phyloP scores from a whole-genome alignment of 2,113 vertebrate genomes.

The Dendrocopos noguchii region DNA sequence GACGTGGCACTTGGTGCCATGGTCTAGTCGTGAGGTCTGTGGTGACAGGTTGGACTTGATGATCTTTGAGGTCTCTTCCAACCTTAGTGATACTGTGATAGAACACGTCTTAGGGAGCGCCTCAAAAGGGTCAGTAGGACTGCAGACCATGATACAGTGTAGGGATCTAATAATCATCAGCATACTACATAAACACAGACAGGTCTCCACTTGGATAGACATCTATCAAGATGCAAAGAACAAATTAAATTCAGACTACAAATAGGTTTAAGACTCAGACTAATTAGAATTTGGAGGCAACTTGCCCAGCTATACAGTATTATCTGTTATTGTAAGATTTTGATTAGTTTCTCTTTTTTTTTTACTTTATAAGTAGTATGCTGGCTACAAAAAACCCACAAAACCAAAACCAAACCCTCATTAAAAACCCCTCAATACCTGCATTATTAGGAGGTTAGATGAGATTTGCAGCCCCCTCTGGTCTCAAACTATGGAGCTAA shows the following conservation, averaged over 20 bases:
- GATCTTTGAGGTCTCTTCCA: too few species aligned
- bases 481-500: neutral
- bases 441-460: neutral
- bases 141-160: neutral
- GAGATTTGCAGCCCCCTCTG: neutral
- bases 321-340: neutral
- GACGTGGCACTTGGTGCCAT: too few species aligned
- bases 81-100: too few species aligned
- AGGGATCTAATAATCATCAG: neutral
- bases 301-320: neutral
- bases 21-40: too few species aligned
- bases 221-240: neutral
- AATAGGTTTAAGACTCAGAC: neutral
- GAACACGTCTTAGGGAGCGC: accelerated
- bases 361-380: neutral
- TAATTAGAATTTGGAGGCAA: neutral
- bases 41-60: too few species aligned
- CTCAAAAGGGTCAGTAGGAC: neutral
- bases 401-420: too few species aligned
- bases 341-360: neutral
- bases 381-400: neutral
- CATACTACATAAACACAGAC: neutral
- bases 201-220: neutral
- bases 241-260: neutral
- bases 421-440: neutral